These are phyloP conservation scores for Xyrichtys novacula DNA, from an alignment of 2,797 vertebrate genomes.

Conservation along the genomic window DNA sequence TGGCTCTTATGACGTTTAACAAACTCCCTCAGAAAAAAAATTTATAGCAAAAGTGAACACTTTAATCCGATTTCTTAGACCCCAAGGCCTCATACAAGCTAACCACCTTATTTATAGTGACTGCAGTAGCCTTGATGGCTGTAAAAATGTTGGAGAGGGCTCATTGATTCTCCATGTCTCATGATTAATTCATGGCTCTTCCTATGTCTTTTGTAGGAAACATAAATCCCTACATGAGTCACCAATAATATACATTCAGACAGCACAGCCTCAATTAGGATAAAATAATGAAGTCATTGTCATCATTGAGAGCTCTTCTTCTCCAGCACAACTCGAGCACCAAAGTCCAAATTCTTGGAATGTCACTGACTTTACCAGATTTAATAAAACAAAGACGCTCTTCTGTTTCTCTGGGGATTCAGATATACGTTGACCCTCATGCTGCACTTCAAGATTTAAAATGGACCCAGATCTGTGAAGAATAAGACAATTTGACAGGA, in stretches of 20 bases:
- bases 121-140: constrained; percentile 61
- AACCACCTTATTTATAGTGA: constrained; percentile 77
- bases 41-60: constrained; percentile 75
- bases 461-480: constrained; percentile 8
- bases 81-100: constrained; percentile 61
- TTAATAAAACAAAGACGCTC: constrained; percentile 16
- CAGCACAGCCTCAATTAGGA: constrained; percentile 29
- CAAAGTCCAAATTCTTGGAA: constrained; percentile 8
- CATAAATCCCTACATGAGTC: constrained; percentile 70
- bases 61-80: constrained; percentile 80
- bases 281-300: constrained; percentile 48
- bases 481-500: constrained; percentile 22
- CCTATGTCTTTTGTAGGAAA: constrained; percentile 49
- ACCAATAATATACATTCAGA: constrained; percentile 64
- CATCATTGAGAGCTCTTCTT: constrained; percentile 13
- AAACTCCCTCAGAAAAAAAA: constrained; percentile 41
- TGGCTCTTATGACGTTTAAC: constrained; percentile 61
- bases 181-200: constrained; percentile 78
- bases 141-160: constrained; percentile 63
- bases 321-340: neutral
- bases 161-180: constrained; percentile 68
- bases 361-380: constrained; percentile 19
- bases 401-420: constrained; percentile 11
- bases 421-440: constrained; percentile 3
- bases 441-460: neutral